These are phyloP conservation scores for Lacanobia oleracea DNA, from an alignment of 2,888 invertebrate genomes.

Conservation along the genomic window DNA sequence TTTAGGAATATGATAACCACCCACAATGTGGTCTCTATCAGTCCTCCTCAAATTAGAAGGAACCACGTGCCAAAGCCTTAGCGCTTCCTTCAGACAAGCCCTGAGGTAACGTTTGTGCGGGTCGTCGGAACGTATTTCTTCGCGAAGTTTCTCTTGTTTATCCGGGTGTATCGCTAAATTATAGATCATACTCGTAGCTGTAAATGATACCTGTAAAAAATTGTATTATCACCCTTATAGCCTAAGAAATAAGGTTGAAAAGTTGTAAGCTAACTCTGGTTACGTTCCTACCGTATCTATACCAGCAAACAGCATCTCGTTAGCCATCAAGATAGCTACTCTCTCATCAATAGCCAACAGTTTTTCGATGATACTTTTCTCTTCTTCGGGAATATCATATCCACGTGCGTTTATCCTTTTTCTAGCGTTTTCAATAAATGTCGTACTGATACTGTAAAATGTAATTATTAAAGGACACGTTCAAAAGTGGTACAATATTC, in stretches of 20 bases:
- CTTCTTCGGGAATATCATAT: conserved; percentile 82
- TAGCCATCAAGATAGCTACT: conserved; percentile 92
- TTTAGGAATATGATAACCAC: conserved; percentile 83
- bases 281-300: conserved; percentile 92
- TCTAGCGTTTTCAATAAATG: conserved; percentile 79
- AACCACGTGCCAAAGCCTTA: conserved; percentile 84
- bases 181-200: conserved; percentile 86
- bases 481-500: too few species aligned
- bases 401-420: conserved; percentile 75
- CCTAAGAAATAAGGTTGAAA: neutral
- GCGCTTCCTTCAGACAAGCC: conserved; percentile 92
- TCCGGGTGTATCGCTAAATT: conserved; percentile 88
- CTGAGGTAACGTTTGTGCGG: conserved; percentile 86
- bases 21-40: conserved; percentile 82
- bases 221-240: neutral
- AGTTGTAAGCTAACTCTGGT: neutral
- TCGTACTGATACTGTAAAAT: conserved; percentile 79
- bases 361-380: conserved; percentile 92
- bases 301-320: conserved; percentile 93
- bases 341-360: conserved; percentile 91
- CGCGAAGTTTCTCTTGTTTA: conserved; percentile 87
- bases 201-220: conserved; percentile 80
- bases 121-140: conserved; percentile 77
- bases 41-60: conserved; percentile 82
- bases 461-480: too few species aligned